These are phyloP conservation scores for Echinometra lucunter DNA, from an alignment of 53 echinoderm and acorn worm species.

Conservation along the genomic window DNA sequence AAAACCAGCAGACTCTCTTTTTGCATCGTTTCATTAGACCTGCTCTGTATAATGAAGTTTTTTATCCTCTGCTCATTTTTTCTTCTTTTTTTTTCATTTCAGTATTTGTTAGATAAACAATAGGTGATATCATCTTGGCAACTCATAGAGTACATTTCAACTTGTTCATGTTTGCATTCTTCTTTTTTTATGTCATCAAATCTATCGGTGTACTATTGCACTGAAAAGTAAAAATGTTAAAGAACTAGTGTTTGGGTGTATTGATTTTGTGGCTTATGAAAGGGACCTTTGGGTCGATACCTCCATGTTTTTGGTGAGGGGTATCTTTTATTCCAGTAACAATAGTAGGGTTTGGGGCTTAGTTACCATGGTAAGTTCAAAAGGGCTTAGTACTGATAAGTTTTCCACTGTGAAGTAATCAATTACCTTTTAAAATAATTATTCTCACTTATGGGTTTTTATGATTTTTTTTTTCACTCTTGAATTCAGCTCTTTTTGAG, in stretches of 20 bases:
- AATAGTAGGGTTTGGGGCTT: slow-evolving; percentile 29
- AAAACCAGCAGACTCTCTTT: slow-evolving; percentile 57
- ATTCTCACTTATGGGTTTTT: too few species aligned
- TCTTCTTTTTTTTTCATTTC: background rate
- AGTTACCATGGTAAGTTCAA: slow-evolving; percentile 52
- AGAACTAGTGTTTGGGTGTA: background rate
- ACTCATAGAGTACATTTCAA: background rate
- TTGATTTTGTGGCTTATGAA: slow-evolving; percentile 36
- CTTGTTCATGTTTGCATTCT: background rate
- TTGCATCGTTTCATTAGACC: slow-evolving; percentile 51
- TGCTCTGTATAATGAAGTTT: background rate
- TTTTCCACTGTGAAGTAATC: background rate
- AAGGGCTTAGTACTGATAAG: background rate
- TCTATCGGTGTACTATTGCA: slow-evolving; percentile 2
- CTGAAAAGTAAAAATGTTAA: slow-evolving; percentile 32
- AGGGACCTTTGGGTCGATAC: background rate
- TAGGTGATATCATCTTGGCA: background rate
- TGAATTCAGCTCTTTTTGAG: background rate
- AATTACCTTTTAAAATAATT: too few species aligned
- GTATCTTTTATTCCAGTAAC: slow-evolving; percentile 44
- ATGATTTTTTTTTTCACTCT: background rate
- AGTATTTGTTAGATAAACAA: background rate
- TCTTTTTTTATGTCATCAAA: background rate
- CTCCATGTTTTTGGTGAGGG: slow-evolving; percentile 40
- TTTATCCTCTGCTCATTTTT: background rate